phyloP scores from a whole-genome alignment of 92 coral and sea anemone genomes.

The Parazoanthus atlanticus region DNA sequence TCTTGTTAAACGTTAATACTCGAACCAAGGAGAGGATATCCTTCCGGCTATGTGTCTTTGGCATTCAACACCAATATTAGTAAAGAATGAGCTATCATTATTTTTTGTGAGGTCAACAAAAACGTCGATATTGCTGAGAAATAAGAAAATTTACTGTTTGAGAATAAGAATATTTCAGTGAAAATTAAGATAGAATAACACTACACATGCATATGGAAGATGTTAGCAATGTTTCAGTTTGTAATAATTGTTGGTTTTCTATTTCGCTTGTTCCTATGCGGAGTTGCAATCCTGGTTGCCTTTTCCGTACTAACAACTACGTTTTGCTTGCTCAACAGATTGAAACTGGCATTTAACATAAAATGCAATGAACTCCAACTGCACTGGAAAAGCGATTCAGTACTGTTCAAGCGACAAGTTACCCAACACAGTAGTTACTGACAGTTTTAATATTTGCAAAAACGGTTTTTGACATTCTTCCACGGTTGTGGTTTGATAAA shows the following conservation, averaged over 20 bases:
- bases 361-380: background rate
- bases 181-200: too few species aligned
- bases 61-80: too few species aligned
- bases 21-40: background rate
- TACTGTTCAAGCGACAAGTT: background rate
- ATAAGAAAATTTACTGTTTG: background rate
- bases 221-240: background rate
- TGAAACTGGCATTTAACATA: too few species aligned
- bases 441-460: too few species aligned
- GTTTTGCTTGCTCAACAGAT: background rate
- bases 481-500: too few species aligned
- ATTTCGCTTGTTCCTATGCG: background rate
- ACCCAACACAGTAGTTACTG: background rate
- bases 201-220: background rate
- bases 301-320: background rate
- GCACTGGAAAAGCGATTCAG: background rate
- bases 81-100: too few species aligned
- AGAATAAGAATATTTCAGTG: too few species aligned
- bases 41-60: background rate
- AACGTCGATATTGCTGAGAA: background rate
- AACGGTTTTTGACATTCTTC: too few species aligned
- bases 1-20: background rate
- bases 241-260: too few species aligned
- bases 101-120: too few species aligned
- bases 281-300: background rate